Base-by-base conservation (phyloP, 1,140 invertebrate genomes). In the Laupala kohalensis region DNA sequence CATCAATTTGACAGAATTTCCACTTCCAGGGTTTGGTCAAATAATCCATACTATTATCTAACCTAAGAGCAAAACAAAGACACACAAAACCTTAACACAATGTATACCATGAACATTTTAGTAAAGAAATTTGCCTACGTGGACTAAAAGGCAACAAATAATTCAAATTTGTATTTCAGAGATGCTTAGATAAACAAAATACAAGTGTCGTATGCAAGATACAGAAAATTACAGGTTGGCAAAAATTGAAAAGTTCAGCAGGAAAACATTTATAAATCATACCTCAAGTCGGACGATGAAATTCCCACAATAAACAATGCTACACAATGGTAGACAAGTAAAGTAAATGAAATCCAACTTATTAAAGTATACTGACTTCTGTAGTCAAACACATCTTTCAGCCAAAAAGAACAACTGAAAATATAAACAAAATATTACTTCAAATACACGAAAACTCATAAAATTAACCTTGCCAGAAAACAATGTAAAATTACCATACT, bases 341-440 rank as follows among this genome's bases (percentile, higher is more conserved):
- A 27, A 23, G 26, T 23, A 12, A 66, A 23, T 62, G 71, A 72
- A 19, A 53, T 69, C 71, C 71, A 72, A 27, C 71, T 68, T 1
- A 72, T 25, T 62, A 66, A 24, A 6, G 71, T 72, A 25, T 72
- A 68, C 12, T 37, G 65, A 29, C 71, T 72, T 24, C 2, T 62
- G 29, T 67, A 66, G 28, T 72, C 65, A 19, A 72, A 27, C 13
- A 28, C 24, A 64, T 72, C 65, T 25, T 29, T 67, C 23, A 72
- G 28, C 71, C 71, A 72, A 13, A 9, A 28, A 0, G 5, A n/a
- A 15, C 6, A 19, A 26, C 25, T 70, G 15, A n/a, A n/a, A n/a
- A n/a, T n/a, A n/a, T n/a, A n/a, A n/a, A n/a, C n/a, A n/a, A n/a
- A n/a, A n/a, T n/a, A n/a, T n/a, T n/a, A n/a, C n/a, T n/a, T n/a